phyloP scores from a whole-genome alignment of 1,140 invertebrate species.

The Euborellia annulipes region DNA sequence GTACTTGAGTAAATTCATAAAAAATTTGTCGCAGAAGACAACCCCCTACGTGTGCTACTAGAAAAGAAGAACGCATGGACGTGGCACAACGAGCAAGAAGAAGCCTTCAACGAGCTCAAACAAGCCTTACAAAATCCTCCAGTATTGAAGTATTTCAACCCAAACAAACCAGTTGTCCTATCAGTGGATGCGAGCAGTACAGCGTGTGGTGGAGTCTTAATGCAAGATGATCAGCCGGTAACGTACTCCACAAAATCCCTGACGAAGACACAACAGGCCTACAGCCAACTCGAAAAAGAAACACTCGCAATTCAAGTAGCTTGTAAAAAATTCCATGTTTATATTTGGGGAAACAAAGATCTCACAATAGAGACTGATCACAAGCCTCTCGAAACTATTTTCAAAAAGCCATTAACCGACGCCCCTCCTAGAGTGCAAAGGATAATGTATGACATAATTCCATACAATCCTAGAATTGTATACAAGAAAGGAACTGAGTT shows the following conservation, averaged over 20 bases:
- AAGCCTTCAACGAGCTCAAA: slow-evolving; percentile 19
- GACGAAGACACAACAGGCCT: slow-evolving; percentile 11
- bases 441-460: slow-evolving; percentile 1
- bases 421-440: slow-evolving; percentile 21
- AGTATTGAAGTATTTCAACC: slow-evolving; percentile 16
- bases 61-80: slow-evolving; percentile 17
- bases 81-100: too few species aligned
- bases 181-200: slow-evolving; percentile 8
- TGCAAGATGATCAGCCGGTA: slow-evolving; percentile 21
- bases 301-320: slow-evolving; percentile 11
- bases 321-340: slow-evolving; percentile 9
- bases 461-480: neutral
- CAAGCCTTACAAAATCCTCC: slow-evolving; percentile 6
- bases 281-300: slow-evolving; percentile 22
- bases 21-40: slow-evolving; percentile 15
- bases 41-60: slow-evolving; percentile 18
- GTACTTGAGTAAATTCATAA: slow-evolving; percentile 10
- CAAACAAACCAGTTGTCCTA: slow-evolving; percentile 9
- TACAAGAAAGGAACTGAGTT: too few species aligned
- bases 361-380: slow-evolving; percentile 23
- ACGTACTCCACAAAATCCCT: slow-evolving; percentile 17
- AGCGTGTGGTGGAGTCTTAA: slow-evolving; percentile 21
- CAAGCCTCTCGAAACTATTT: slow-evolving; percentile 21
- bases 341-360: slow-evolving; percentile 17
- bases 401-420: slow-evolving; percentile 19